phyloP scores from a whole-genome alignment of 2,113 vertebrate species.

The Columba janthina region DNA sequence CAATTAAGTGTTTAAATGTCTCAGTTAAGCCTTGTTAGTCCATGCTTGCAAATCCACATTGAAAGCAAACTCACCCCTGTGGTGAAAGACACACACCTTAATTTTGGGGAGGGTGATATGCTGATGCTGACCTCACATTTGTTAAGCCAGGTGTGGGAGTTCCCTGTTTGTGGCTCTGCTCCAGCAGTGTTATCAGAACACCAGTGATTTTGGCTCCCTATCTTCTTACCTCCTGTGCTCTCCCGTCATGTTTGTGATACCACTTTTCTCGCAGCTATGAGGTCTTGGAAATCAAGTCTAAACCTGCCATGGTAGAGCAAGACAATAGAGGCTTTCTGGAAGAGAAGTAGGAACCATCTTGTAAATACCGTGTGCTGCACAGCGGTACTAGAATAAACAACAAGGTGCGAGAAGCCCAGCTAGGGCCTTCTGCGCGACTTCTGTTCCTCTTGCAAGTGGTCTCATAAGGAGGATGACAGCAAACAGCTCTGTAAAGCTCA shows the following conservation, averaged over 20 bases:
- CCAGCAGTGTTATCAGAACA: not conserved
- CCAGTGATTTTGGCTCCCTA: not conserved
- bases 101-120: not conserved
- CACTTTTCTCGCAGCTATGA: not conserved
- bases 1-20: not conserved
- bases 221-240: not conserved
- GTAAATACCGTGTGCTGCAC: not conserved
- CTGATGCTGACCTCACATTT: not conserved
- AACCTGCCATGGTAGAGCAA: not conserved
- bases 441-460: not conserved
- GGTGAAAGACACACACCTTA: not conserved
- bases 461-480: not conserved
- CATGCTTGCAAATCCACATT: not conserved
- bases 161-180: not conserved
- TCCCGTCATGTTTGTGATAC: rapidly evolving
- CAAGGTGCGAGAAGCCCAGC: not conserved
- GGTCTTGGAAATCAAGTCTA: not conserved
- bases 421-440: not conserved
- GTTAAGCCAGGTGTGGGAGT: not conserved
- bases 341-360: not conserved
- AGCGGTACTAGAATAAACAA: not conserved
- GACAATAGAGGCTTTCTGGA: not conserved
- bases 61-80: not conserved
- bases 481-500: not conserved
- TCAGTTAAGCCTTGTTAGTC: not conserved